Base-by-base conservation (phyloP, 2,113 vertebrate genomes). In the Labrus mixtus region DNA sequence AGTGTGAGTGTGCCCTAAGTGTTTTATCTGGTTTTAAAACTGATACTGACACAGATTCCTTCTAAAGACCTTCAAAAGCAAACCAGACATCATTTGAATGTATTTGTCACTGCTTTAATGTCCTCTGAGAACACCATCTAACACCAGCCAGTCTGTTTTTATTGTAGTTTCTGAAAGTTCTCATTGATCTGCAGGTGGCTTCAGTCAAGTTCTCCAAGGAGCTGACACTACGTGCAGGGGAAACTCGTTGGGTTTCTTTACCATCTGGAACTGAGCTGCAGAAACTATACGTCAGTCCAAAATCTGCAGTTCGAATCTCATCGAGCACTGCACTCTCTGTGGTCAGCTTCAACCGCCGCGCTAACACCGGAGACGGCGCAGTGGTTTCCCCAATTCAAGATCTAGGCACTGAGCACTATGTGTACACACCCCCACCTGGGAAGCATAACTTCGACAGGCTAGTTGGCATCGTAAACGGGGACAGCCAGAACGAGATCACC, bases 281-380 rank as follows among this genome's bases (percentile, higher is more conserved):
- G 4, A 0, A 20, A 0, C 25, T 10, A 7, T 58, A 39, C 23
- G 6, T 60, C 10, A 54, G 1, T 20, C 3, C 4, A 13, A 69
- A 69, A 1, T 83, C 81, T 16, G 64, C 81, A 1, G 25, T 83
- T 46, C 69, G 58, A 43, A 78, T 83, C 65, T 69, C 75, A 48
- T 83, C 81, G 0, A 74, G 17, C 15, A 11, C 74, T 22, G 37
- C 20, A 6, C 78, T 83, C 69, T 74, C 81, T 6, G 81, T 83
- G 45, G 64, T 78, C 10, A 59, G 75, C 10, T 73, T 78, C 45
- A 83, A 83, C 39, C 81, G 10, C 0, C 45, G 46, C 16, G 0
- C 0, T 0, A 3, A 0, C 36, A 39, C 75, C 4, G 69, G 75
- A 64, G 81, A 78, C 17, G 69, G 75, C 37, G 0, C 69, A 0